Evolutionary conservation across 2,113 vertebrate genomes (phyloP).

Genomic region (Tachysurus fulvidraco): DNA sequence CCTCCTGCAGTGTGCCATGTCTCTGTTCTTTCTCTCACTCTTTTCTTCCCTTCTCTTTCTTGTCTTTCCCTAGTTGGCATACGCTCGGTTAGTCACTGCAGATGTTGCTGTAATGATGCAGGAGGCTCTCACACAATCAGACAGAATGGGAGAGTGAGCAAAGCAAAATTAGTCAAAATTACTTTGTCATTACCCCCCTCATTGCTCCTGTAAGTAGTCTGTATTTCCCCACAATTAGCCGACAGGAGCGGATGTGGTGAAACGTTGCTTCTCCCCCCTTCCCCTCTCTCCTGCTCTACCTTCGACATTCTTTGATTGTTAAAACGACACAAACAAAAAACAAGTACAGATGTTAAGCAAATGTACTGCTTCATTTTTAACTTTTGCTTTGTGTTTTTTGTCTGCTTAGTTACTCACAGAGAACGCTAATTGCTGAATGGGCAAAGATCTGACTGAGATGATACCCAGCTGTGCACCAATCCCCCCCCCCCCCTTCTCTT

Average conservation of each 20-base stretch:
- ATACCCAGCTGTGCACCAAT: conserved; percentile 56
- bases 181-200: conserved; percentile 82
- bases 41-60: conserved; percentile 2
- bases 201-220: conserved; percentile 82
- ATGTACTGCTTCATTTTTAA: conserved; percentile 27
- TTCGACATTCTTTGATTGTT: conserved; percentile 33
- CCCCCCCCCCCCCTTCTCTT: conserved; percentile 14
- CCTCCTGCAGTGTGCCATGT: background rate
- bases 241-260: conserved; percentile 58
- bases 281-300: conserved; percentile 2
- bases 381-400: conserved; percentile 24
- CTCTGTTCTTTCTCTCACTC: conserved; percentile 12
- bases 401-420: conserved; percentile 41
- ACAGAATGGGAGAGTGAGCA: conserved; percentile 70
- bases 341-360: conserved; percentile 14
- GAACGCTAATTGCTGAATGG: conserved; percentile 58
- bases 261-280: conserved; percentile 29
- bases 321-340: conserved; percentile 13
- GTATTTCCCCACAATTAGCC: conserved; percentile 76
- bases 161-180: conserved; percentile 78
- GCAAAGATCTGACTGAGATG: conserved; percentile 49
- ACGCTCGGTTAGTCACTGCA: conserved; percentile 71
- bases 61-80: conserved; percentile 53
- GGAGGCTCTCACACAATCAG: conserved; percentile 70
- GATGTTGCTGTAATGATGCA: conserved; percentile 78